Evolutionary conservation across 2,888 invertebrate species (phyloP).

Genomic region (Macrosoma leucophasiata): DNA sequence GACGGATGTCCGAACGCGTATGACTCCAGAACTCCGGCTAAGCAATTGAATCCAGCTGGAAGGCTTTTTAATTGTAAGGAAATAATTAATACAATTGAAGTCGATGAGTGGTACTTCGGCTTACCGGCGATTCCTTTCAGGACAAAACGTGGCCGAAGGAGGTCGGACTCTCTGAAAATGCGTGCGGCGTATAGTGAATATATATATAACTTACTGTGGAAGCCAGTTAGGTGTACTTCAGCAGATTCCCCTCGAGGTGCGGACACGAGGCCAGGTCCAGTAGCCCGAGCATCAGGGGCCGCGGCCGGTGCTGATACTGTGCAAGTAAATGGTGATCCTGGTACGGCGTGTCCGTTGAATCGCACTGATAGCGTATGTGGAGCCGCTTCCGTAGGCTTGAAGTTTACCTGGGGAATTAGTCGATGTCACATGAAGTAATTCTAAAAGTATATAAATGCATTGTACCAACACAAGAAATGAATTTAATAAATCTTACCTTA

Average conservation of each 20-base stretch:
- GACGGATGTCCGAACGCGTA: too few species aligned
- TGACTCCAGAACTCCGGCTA: too few species aligned
- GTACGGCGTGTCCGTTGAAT: slow-evolving; percentile 84
- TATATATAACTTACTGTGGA: slow-evolving; percentile 59
- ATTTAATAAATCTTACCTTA: slow-evolving; percentile 63
- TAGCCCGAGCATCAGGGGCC: slow-evolving; percentile 59
- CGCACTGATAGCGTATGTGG: slow-evolving; percentile 93
- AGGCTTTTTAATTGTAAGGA: too few species aligned
- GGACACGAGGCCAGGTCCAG: slow-evolving; percentile 58
- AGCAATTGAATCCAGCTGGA: too few species aligned
- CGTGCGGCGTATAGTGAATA: too few species aligned
- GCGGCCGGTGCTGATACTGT: slow-evolving; percentile 78
- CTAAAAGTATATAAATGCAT: neutral
- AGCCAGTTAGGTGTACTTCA: slow-evolving; percentile 64
- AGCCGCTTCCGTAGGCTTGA: slow-evolving; percentile 96
- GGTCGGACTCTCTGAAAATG: too few species aligned
- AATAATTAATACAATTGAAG: too few species aligned
- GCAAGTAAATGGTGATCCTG: slow-evolving; percentile 96
- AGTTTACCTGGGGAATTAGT: slow-evolving; percentile 81
- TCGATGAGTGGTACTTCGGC: too few species aligned
- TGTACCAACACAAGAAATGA: neutral
- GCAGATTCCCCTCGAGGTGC: slow-evolving; percentile 56
- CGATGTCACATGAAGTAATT: neutral
- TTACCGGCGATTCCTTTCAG: too few species aligned
- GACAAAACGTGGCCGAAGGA: too few species aligned